Evolutionary conservation across 1,140 invertebrate species (phyloP), one percentile per base, ranked within the genome.

Genomic region (Augochlora pura): DNA sequence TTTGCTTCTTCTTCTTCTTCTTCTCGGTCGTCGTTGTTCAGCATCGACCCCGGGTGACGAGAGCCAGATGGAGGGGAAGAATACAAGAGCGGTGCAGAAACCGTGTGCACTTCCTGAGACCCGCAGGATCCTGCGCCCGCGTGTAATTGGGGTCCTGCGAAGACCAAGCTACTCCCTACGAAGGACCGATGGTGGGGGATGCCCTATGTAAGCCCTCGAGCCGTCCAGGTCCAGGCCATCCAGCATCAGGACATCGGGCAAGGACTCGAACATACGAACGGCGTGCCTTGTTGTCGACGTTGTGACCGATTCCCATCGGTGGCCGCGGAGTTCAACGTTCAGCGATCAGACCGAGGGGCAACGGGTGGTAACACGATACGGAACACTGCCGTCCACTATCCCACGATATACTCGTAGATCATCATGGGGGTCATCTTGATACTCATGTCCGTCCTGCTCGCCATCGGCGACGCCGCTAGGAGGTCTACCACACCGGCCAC

Each of bases 131-230:
- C 91, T 91, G 88, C 86, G 88, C 86, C 84, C 54, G 9, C 88
- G 88, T 88, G 91, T 92, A 92, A 93, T 93, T 93, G 91, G 90
- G 91, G 88, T 93, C 92, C 91, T 92, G 83, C 82, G 77, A 71
- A 59, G 59, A 71, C 42, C 32, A 32, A 66, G 59, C 75, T 73
- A 85, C 88, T 88, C 84, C 88, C 86, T 87, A 87, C 80, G 62
- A 59, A 67, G 57, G 80, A 57, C 57, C 52, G n/a, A 83, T 92
- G 90, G 92, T 93, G 92, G 92, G 92, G 92, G 86, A 72, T 82
- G 91, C 91, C 92, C 92, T 93, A 93, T 93, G 92, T 93, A 93
- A 93, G 91, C 92, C 91, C 91, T 92, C 89, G 89, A 88, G 91
- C 91, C 87, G 86, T 79, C 88, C 87, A 89, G 92, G 92, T 92